Base-by-base conservation (phyloP, 2,888 invertebrate genomes). In the Glaucopsyche alexis region DNA sequence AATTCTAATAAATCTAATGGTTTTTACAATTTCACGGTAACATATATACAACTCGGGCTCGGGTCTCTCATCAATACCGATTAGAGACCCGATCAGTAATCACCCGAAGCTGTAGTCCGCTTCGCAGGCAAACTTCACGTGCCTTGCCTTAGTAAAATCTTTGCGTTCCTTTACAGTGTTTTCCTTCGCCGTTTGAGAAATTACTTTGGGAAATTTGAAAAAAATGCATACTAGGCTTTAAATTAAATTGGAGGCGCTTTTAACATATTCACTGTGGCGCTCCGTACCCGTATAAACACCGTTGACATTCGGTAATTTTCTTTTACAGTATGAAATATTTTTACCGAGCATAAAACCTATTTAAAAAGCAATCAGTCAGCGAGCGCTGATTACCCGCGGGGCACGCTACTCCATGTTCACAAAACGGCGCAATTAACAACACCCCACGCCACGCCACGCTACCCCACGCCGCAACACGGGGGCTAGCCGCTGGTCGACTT, bases 301-400 rank as follows among this genome's bases (percentile, higher is more conserved):
- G 72, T 67, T 72, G 67, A 72, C 67, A 67, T 72, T 72, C 64
- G 50, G 64, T 47, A 47, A 60, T 72, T 72, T 66, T 66, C 38
- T 19, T 72, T 19, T 29, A 69, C 65, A 13, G 72, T 66, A 52
- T 67, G 72, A 84, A 87, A 89, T 85, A 89, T 90, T 93, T 91
- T 91, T 89, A 89, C 89, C 87, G 84, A 86, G 88, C 87, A 91
- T 91, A 91, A 91, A 92, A 91, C 91, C 92, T 92, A 92, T 92
- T 93, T 93, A 93, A 93, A 93, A 93, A 91, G 93, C 92, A 91
- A 93, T 93, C 92, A 93, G 91, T 93, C 93, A 92, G 90, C 79
- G 87, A 84, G 80, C 86, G 91, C 87, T 92, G 93, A 93, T 93
- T 93, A 89, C 91, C 85, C 84, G 83, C 86, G 83, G 83, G 82